Conservation (phyloP, 1,140 invertebrate species). For the Ceratitis capitata region DNA sequence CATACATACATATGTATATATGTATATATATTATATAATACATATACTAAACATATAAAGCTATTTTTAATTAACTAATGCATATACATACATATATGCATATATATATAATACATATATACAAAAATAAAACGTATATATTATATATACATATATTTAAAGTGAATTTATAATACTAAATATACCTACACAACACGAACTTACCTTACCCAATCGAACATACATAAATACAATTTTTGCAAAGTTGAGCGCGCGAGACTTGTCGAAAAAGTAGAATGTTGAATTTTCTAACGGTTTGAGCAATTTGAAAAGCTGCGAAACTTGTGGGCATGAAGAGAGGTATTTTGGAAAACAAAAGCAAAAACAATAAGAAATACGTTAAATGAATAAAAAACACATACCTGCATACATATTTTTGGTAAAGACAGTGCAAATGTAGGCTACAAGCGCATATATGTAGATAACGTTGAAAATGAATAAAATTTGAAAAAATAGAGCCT, state of each 20-base stretch:
- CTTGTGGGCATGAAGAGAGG: not conserved
- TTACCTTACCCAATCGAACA: no score
- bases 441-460: not conserved
- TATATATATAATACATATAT: not conserved
- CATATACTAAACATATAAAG: no score
- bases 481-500: not conserved
- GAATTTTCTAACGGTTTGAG: not conserved
- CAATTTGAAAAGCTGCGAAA: not conserved
- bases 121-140: not conserved
- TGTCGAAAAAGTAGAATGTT: no score
- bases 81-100: not conserved
- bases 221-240: no score
- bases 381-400: not conserved
- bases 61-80: no score
- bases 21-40: not conserved
- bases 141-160: conserved; percentile 56
- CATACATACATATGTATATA: not conserved
- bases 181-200: conserved; percentile 50
- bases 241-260: no score
- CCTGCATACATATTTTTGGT: not conserved
- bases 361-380: no score
- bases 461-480: not conserved
- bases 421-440: not conserved
- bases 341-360: not conserved
- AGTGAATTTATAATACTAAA: conserved; percentile 63